phyloP scores from a whole-genome alignment of 2,888 invertebrate genomes.

The Drosophila atroscutellata region DNA sequence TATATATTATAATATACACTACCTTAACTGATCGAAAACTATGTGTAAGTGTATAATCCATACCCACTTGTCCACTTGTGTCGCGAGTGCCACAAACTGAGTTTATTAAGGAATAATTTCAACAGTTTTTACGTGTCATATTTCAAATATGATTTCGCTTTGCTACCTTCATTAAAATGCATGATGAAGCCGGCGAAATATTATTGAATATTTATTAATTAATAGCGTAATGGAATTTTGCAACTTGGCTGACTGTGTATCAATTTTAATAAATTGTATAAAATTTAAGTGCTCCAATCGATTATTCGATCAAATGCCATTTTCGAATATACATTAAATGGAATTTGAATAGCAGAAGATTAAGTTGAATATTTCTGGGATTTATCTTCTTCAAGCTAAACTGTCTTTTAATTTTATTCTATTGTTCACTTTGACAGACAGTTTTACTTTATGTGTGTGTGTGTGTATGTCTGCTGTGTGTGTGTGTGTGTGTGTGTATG shows the following conservation, averaged over 20 bases:
- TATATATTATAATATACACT: not conserved
- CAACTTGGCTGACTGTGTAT: conserved; percentile 17
- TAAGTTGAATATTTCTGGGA: conserved; percentile 5
- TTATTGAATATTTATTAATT: conserved; percentile 42
- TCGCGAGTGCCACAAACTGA: not conserved
- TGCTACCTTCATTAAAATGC: conserved; percentile 15
- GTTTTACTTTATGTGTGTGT: conserved; percentile 23
- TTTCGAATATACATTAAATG: conserved; percentile 28
- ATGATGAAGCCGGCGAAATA: conserved; percentile 13
- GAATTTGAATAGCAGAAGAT: conserved; percentile 6
- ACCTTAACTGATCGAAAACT: not conserved
- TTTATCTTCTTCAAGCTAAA: conserved; percentile 7
- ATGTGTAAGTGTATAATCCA: not conserved
- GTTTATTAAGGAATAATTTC: conserved; percentile 10
- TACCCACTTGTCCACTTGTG: not conserved
- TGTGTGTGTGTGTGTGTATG: conserved; percentile 10
- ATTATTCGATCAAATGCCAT: conserved; percentile 1
- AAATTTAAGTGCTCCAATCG: conserved; percentile 1
- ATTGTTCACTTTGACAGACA: conserved; percentile 29
- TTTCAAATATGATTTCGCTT: conserved; percentile 9
- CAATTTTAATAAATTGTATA: conserved; percentile 15
- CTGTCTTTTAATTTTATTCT: conserved; percentile 4
- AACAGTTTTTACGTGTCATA: not conserved
- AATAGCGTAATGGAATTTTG: conserved; percentile 40
- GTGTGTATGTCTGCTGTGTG: not conserved